Evolutionary conservation across 2,888 invertebrate species (phyloP).

Genomic region (Leucophora obtusa): DNA sequence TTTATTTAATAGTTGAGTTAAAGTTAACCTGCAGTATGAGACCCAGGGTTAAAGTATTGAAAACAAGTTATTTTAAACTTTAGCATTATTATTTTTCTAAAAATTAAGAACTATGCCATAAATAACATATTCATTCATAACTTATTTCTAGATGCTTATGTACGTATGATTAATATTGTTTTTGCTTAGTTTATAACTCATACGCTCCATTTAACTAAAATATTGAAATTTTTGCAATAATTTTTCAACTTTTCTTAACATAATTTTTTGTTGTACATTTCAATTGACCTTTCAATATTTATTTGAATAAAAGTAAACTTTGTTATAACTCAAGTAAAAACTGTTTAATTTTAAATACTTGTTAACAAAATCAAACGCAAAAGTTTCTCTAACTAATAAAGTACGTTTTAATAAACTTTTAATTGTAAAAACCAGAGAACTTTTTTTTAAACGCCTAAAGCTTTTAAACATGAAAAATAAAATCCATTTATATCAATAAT

Average conservation of each 20-base stretch:
- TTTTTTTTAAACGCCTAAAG: conserved; percentile 2
- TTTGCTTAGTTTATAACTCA: background rate
- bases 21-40: too few species aligned
- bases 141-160: background rate
- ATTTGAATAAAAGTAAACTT: background rate
- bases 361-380: conserved; percentile 15
- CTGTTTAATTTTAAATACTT: conserved; percentile 24
- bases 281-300: conserved; percentile 11
- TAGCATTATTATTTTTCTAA: too few species aligned
- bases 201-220: background rate
- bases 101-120: too few species aligned
- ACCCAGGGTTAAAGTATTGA: too few species aligned
- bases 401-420: conserved; percentile 51
- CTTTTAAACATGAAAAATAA: conserved; percentile 15
- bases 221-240: background rate
- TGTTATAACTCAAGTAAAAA: conserved; percentile 19
- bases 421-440: background rate
- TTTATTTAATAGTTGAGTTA: too few species aligned
- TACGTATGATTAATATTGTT: background rate
- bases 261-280: background rate
- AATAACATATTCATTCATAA: too few species aligned
- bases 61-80: too few species aligned
- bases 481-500: conserved; percentile 54
- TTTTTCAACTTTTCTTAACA: background rate
- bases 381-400: conserved; percentile 56